phyloP scores from a whole-genome alignment of 2,113 vertebrate species.

The Desmodus rotundus region DNA sequence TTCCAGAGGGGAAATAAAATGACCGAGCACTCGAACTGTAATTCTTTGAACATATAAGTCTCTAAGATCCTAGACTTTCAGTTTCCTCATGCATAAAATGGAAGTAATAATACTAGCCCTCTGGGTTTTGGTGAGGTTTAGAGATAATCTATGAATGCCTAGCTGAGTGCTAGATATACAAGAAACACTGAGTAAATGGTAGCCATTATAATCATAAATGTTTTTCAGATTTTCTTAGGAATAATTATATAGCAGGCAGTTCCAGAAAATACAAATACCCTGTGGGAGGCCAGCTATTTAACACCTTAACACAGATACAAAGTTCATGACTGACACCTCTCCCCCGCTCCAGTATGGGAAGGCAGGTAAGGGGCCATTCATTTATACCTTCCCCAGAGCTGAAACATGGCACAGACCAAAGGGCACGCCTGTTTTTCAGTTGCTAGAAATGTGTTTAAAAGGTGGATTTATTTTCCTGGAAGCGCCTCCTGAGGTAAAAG shows the following conservation, averaged over 20 bases:
- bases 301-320: background rate
- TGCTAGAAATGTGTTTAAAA: background rate
- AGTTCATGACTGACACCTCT: background rate
- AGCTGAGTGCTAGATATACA: background rate
- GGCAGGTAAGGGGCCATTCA: background rate
- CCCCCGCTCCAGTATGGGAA: background rate
- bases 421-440: background rate
- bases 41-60: background rate
- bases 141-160: background rate
- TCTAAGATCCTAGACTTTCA: background rate
- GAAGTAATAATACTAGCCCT: background rate
- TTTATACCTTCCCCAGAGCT: background rate
- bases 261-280: background rate
- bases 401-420: background rate
- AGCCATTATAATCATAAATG: background rate
- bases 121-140: background rate
- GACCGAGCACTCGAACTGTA: background rate
- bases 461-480: background rate
- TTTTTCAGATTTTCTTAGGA: conserved; percentile 23
- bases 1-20: background rate
- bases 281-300: background rate
- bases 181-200: background rate
- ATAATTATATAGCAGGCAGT: background rate
- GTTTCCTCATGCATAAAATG: background rate
- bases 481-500: background rate